Base-by-base conservation (phyloP, 2,797 vertebrate genomes). In the Mareca strepera region DNA sequence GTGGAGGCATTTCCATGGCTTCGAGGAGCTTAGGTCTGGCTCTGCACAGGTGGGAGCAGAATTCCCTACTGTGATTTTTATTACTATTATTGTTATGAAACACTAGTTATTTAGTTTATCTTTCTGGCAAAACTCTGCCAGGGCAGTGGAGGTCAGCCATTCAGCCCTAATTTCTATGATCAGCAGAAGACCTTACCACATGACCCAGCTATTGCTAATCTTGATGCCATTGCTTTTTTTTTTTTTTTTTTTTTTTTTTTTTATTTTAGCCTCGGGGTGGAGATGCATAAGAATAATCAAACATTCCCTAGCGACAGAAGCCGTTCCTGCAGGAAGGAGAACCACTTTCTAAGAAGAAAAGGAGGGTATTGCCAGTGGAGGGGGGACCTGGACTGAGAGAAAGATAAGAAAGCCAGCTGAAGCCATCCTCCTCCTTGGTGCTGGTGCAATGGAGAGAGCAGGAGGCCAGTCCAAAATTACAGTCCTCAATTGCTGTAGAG, bases 41-140 rank as follows among this genome's bases (percentile, higher is more conserved):
- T 90, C 70, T 73, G 20, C 3, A 3, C 59, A 90, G 83, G 35
- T 70, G 63, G 63, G 91, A 37, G 10, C 6, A 74, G 86, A 94
- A 88, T 73, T 75, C 67, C 67, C 43, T 86, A 52, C 63, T 0
- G 17, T 70, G 86, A 79, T 13, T 88, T 88, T 82, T 86, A 86
- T 88, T 86, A 60, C n/a, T 86, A 25, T 88, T 79, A 60, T 63
- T 90, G 23, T 67, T 88, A 69, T 28, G 63, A 91, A 90, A 86
- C 35, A 84, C n/a, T 39, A 31, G 28, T 53, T 92, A 77, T 94
- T 93, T 92, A 50, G 55, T 66, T 76, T 92, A 59, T 76, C 86
- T 81, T 63, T 59, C 92, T 82, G 55, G 6, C n/a, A 81, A 74
- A 90, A 21, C 66, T 81, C 82, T 94, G 76, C 55, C 82, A 66